Conservation (phyloP, 1,140 invertebrate species). For the Homarus americanus region DNA sequence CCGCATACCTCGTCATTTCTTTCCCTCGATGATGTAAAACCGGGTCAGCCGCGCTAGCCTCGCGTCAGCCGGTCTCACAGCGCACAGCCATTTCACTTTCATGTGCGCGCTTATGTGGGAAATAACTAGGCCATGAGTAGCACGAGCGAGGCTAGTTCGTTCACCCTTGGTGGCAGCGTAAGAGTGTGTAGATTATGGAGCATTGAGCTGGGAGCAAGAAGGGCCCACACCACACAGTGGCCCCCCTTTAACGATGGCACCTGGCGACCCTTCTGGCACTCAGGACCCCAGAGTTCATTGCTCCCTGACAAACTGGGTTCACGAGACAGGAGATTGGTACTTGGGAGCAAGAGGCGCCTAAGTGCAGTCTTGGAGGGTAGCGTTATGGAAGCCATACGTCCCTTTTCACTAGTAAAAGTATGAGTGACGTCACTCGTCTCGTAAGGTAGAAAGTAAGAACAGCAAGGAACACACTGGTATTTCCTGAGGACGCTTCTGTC, state of each 20-base stretch:
- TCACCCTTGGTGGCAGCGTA: constrained; percentile 63
- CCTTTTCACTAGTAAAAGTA: constrained; percentile 31
- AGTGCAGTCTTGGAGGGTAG: neutral
- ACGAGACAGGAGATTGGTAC: constrained; percentile 25
- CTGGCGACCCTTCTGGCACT: constrained; percentile 61
- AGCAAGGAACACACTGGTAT: neutral
- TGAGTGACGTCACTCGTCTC: constrained; percentile 44
- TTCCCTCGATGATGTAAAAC: constrained; percentile 62
- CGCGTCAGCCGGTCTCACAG: constrained; percentile 12
- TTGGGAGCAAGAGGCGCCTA: constrained; percentile 30
- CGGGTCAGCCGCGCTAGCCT: constrained; percentile 59
- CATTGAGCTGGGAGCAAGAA: constrained; percentile 37
- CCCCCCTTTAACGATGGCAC: neutral
- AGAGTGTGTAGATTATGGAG: constrained; percentile 71
- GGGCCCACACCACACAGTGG: neutral
- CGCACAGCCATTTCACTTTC: constrained; percentile 65
- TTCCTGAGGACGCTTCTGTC: neutral
- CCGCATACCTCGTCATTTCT: constrained; percentile 57
- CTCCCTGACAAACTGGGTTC: constrained; percentile 59
- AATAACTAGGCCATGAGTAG: constrained; percentile 55
- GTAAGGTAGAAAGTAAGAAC: constrained; percentile 42
- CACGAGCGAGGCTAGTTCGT: constrained; percentile 63
- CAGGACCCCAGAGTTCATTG: constrained; percentile 62
- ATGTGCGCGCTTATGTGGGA: constrained; percentile 37
- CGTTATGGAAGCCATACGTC: constrained; percentile 6